Base-by-base conservation (phyloP, 2,797 vertebrate species). In the Danio aesculapii region DNA sequence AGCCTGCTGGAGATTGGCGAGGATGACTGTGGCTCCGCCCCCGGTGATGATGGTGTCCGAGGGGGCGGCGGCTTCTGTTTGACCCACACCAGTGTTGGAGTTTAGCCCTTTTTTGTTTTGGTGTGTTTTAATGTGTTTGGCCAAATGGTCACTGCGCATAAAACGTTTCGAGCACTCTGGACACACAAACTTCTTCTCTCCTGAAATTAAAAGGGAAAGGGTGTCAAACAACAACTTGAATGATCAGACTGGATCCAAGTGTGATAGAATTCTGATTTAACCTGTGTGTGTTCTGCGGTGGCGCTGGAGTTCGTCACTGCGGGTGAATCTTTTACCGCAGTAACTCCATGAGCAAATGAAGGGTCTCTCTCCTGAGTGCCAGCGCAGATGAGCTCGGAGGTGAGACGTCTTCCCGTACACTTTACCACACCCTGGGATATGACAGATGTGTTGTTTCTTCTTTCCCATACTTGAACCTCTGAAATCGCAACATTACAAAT, bases 81-180 rank as follows among this genome's bases (percentile, higher is more conserved):
- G 95, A 87, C 97, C 94, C 86, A 96, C 95, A 85, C 95, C 92
- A 91, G 95, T 93, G 89, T 94, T 93, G 70, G 96, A 89, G 71
- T 95, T 95, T 86, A 94, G 95, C 90, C 96, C 96, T 92, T 99
- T 99, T 95, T 99, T 99, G 94, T 99, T 99, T 91, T 97, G 96
- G 94, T 99, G 98, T 92, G 98, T 99, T 97, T 99, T 99, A 95
- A 99, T 99, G 91, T 99, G 98, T 96, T 99, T 99, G 95, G 98
- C 97, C 95, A 99, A 96, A 90, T 99, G 98, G 91, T 99, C 98
- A 90, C 98, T 99, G 88, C 98, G 95, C 98, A 99, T 99, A 91
- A 99, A 99, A 90, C 97, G 94, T 92, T 99, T 99, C 83, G 97
- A 97, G 93, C 98, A 99, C 92, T 99, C 97, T 9, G 93, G 95